Evolutionary conservation across 92 coral and sea anemone genomes (phyloP), one percentile per base, ranked within the genome.

Genomic region (Anthopleura xanthogrammica): DNA sequence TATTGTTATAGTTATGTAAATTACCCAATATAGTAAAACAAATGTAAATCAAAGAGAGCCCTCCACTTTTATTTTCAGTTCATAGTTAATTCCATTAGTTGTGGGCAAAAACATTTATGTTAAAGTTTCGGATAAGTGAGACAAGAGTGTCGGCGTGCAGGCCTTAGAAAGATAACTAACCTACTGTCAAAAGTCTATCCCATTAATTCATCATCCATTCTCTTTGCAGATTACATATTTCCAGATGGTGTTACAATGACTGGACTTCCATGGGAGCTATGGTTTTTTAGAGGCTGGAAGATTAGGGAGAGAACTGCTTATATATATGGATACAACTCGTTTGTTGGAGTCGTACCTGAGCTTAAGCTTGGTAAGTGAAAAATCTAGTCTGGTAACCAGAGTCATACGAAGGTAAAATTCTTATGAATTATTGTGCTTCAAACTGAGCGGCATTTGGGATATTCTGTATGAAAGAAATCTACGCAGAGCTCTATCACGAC

Each of bases 221-320:
- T 22, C 52, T 74, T 56, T 12, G 40, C 77, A 94, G 98, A 74
- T 9, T 89, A 89, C 73, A 82, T 89, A 62, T 86, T 91, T 55
- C 80, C 86, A 12, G 84, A 94, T 75, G 95, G 90, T n/a, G 75
- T 72, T 42, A 76, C 80, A 8, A 85, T 91, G 82, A 54, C 86
- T 5, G 98, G 98, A 42, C 83, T 82, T 46, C 92, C 95, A 19
- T 94, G 98, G 98, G 90, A 87, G 23, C 87, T 89, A 58, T 9
- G 8, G 41, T 71, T 91, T 29, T 65, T 74, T 20, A 82, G 79
- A 73, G 95, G 91, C 52, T 65, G 88, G 57, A 79, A 85, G 65
- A 82, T 89, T 12, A 86, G 86, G 78, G 87, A 24, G 41, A 94
- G 91, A 79, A 42, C 24, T 0, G 98, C 95, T 22, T 86, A 80